A percentile compares a stretch with the other conserved stretches of the same genome.
Evolutionary conservation across 2,113 vertebrate species (phyloP).

Genomic region (Tragelaphus strepsiceros): DNA sequence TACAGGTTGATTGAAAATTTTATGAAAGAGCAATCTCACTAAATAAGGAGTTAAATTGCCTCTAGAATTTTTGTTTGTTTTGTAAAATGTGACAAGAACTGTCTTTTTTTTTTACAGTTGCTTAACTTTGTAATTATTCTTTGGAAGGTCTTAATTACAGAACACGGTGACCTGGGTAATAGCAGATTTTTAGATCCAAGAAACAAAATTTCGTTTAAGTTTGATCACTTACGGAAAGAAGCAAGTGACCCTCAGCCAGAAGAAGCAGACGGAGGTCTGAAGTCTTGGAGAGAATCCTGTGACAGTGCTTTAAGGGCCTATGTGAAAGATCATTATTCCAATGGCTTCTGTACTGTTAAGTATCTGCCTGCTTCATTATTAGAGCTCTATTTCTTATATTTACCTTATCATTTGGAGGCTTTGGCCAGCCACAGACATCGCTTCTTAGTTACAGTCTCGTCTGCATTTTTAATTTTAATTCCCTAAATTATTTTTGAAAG

Average conservation of each 20-base stretch:
- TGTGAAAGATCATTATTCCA: slow-evolving; percentile 95
- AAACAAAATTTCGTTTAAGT: slow-evolving; percentile 95
- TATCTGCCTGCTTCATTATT: slow-evolving; percentile 49
- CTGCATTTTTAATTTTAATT: not conserved
- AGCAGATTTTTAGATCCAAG: slow-evolving; percentile 95
- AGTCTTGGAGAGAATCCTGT: slow-evolving; percentile 90
- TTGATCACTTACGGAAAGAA: slow-evolving; percentile 96
- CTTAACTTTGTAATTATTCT: slow-evolving; percentile 63
- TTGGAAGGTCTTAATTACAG: slow-evolving; percentile 93
- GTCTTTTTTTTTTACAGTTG: slow-evolving; percentile 45
- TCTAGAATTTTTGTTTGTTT: slow-evolving; percentile 9
- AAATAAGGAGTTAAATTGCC: slow-evolving; percentile 24
- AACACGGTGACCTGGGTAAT: slow-evolving; percentile 93
- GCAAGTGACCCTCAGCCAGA: slow-evolving; percentile 88
- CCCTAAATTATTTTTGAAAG: slow-evolving; percentile 32
- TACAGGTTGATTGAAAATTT: not conserved
- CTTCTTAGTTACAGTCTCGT: not conserved
- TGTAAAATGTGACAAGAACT: slow-evolving; percentile 19
- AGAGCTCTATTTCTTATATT: not conserved
- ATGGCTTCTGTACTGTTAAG: slow-evolving; percentile 94
- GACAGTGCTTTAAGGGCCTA: slow-evolving; percentile 89
- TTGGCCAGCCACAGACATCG: not conserved
- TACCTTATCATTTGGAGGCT: not conserved
- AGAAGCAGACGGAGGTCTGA: slow-evolving; percentile 85
- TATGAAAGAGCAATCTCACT: slow-evolving; percentile 26